A percentile compares a stretch with the other conserved stretches of the same genome.
These are phyloP conservation scores for Tenualosa thibaudeaui DNA, from an alignment of 2,797 vertebrate genomes.

Conservation along the genomic window DNA sequence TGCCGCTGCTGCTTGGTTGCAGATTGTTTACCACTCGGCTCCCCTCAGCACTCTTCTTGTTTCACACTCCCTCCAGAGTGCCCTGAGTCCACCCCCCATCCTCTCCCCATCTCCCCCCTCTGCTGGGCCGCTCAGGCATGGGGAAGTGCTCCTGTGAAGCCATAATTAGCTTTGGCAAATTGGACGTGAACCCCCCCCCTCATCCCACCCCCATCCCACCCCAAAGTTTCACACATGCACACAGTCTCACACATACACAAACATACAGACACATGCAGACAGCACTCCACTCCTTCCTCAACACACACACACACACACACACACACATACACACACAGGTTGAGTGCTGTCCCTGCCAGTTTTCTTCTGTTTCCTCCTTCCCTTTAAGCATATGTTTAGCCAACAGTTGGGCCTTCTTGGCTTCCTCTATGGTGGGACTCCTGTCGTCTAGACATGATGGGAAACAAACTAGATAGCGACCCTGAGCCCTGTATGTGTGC, in stretches of 20 bases:
- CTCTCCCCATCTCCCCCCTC: background rate
- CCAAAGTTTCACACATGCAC: conserved; percentile 1
- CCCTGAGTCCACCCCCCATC: background rate
- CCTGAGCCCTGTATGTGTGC: background rate
- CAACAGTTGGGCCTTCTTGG: conserved; percentile 40
- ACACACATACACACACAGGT: conserved; percentile 34
- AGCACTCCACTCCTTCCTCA: no score
- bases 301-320: conserved; percentile 33
- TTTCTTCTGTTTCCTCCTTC: conserved; percentile 43
- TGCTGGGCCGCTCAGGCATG: conserved; percentile 63
- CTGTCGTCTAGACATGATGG: background rate
- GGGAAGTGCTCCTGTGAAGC: conserved; percentile 72
- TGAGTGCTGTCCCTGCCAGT: conserved; percentile 22
- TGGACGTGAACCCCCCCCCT: conserved; percentile 41
- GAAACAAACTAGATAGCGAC: background rate
- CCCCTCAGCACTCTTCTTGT: background rate
- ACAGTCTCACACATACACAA: conserved; percentile 44
- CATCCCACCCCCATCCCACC: conserved; percentile 24
- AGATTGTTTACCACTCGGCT: background rate
- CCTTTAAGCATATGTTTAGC: conserved; percentile 54
- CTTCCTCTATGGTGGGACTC: background rate
- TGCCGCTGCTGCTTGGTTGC: conserved; percentile 64
- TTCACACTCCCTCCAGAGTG: background rate
- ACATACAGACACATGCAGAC: background rate
- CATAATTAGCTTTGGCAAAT: conserved; percentile 76